A percentile compares a stretch with the other conserved stretches of the same genome.
phyloP scores from a whole-genome alignment of 2,797 vertebrate genomes.

The Hemibagrus guttatus region DNA sequence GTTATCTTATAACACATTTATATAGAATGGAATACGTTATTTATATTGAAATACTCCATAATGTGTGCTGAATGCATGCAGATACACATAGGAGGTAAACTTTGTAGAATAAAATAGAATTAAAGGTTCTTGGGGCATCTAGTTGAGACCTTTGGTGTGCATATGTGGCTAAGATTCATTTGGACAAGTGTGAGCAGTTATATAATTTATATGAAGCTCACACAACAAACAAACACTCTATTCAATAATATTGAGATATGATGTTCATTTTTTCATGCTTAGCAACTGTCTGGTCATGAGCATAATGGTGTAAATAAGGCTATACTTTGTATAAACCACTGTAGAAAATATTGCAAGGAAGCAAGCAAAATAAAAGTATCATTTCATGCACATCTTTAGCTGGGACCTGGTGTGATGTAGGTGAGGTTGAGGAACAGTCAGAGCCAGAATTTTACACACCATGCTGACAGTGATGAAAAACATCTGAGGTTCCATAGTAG shows the following conservation, averaged over 20 bases:
- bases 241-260: background rate
- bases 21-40: constrained; percentile 10
- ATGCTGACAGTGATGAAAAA: background rate
- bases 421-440: background rate
- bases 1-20: background rate
- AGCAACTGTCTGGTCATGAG: background rate
- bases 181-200: background rate
- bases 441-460: background rate
- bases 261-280: background rate
- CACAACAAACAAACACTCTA: background rate
- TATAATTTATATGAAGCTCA: background rate
- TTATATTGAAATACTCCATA: background rate
- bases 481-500: background rate
- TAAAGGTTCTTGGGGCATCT: background rate
- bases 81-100: background rate
- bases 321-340: background rate
- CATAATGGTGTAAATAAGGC: background rate
- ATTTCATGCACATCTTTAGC: background rate
- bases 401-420: background rate
- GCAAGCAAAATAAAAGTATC: background rate
- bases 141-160: background rate
- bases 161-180: background rate
- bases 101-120: too few relatives aligned
- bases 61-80: background rate
- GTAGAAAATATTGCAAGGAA: background rate